Conservation (phyloP, 2,888 invertebrate genomes). For the Taenaris catops region DNA sequence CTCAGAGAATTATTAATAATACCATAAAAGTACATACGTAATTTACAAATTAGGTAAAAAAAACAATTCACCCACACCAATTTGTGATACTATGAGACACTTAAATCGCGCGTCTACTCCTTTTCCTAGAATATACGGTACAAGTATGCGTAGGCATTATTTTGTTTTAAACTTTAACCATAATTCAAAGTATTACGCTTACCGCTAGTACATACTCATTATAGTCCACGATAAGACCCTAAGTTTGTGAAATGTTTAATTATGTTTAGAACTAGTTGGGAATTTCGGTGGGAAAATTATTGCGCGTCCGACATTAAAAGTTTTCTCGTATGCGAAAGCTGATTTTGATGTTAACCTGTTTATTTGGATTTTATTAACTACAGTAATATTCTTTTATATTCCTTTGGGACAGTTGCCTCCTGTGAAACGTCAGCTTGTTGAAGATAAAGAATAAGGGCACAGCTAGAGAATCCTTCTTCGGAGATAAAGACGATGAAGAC, state of each 20-base stretch:
- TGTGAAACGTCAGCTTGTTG: too few species aligned
- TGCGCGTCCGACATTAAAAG: constrained; percentile 22
- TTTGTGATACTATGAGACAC: not conserved
- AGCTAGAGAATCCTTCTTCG: too few species aligned
- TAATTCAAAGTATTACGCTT: constrained; percentile 18
- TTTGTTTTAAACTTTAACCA: constrained; percentile 14
- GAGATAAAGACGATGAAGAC: too few species aligned
- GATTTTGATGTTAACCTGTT: constrained; percentile 16
- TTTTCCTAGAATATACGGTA: not conserved
- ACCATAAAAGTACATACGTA: too few species aligned
- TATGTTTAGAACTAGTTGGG: constrained; percentile 24
- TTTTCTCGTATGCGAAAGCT: constrained; percentile 19
- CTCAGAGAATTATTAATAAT: too few species aligned
- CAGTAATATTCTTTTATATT: too few species aligned
- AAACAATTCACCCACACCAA: too few species aligned
- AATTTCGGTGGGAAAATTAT: constrained; percentile 19
- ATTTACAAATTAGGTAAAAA: too few species aligned
- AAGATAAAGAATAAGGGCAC: too few species aligned
- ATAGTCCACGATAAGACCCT: constrained; percentile 19
- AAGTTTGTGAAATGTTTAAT: constrained; percentile 23
- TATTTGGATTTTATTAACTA: too few species aligned
- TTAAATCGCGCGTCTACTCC: constrained; percentile 6
- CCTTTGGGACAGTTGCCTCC: too few species aligned
- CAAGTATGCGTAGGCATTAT: constrained; percentile 11
- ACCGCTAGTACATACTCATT: constrained; percentile 16